These are phyloP conservation scores for Acrocephalus scirpaceus DNA, from an alignment of 2,797 vertebrate genomes.

Conservation along the genomic window DNA sequence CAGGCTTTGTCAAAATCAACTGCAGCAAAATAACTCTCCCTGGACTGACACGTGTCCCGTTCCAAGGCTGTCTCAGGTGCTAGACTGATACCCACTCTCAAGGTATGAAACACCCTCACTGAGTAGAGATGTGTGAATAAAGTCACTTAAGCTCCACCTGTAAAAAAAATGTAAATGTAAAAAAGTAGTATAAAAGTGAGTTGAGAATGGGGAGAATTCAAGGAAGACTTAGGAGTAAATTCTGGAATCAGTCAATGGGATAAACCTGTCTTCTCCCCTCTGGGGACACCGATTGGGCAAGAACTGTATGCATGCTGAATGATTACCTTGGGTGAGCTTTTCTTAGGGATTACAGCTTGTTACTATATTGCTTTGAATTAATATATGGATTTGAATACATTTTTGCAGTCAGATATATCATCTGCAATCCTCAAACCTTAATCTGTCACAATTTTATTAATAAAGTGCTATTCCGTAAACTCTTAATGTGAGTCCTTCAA, in stretches of 20 bases:
- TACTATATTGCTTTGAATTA: background rate
- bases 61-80: too few relatives aligned
- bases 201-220: background rate
- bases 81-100: too few relatives aligned
- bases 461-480: background rate
- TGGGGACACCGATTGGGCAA: fast-evolving
- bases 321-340: background rate
- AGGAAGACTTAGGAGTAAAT: background rate
- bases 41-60: fast-evolving
- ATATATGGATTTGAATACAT: background rate
- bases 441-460: background rate
- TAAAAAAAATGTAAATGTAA: background rate
- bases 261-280: background rate
- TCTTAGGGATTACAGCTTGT: background rate
- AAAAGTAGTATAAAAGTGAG: background rate
- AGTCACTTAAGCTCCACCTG: background rate
- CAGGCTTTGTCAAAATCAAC: background rate
- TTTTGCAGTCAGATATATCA: background rate
- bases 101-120: background rate
- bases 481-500: background rate
- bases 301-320: background rate
- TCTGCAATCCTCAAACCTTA: background rate
- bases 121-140: background rate
- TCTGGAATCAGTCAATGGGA: too few relatives aligned
- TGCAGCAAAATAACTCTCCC: background rate